phyloP scores from a whole-genome alignment of 2,888 invertebrate genomes.

The Rhagonycha fulva region DNA sequence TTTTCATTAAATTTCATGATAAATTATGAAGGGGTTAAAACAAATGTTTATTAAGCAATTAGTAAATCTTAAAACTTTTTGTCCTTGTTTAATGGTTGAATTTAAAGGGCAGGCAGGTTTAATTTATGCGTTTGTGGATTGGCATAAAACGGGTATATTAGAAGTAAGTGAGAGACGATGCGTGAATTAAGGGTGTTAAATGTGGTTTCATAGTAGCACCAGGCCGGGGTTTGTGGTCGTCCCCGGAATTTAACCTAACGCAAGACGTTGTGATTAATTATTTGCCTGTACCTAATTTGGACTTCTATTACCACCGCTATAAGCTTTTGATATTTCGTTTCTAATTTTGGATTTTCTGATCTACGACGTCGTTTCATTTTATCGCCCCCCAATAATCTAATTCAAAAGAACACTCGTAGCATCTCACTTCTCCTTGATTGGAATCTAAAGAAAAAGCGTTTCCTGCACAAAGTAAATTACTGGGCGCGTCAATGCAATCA shows the following conservation, averaged over 20 bases:
- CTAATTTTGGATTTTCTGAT: constrained; percentile 8
- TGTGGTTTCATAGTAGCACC: constrained; percentile 9
- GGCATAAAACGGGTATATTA: constrained; percentile 4
- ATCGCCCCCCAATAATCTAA: constrained; percentile 8
- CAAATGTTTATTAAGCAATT: constrained; percentile 1
- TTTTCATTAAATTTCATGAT: constrained; percentile 1
- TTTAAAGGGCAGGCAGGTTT: not conserved
- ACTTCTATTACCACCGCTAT: constrained; percentile 10
- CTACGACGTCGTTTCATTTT: constrained; percentile 14
- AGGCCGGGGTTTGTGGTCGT: constrained; percentile 5
- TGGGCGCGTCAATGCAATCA: not conserved
- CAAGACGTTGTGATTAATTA: constrained; percentile 23
- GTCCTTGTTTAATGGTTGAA: not conserved
- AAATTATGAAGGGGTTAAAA: not conserved
- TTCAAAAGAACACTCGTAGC: constrained; percentile 6
- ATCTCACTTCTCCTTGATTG: constrained; percentile 9
- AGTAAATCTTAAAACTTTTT: not conserved
- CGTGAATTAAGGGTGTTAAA: constrained; percentile 14
- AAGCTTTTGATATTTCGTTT: constrained; percentile 14
- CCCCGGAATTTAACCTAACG: constrained; percentile 16
- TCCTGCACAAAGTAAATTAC: not conserved
- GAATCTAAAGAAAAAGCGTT: constrained; percentile 9
- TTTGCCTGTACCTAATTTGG: constrained; percentile 15
- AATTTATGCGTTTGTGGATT: not conserved
- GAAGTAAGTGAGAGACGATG: constrained; percentile 8